A percentile compares a stretch with the other conserved stretches of the same genome.
Conservation (phyloP, 1,140 invertebrate genomes). For the Tribolium castaneum region DNA sequence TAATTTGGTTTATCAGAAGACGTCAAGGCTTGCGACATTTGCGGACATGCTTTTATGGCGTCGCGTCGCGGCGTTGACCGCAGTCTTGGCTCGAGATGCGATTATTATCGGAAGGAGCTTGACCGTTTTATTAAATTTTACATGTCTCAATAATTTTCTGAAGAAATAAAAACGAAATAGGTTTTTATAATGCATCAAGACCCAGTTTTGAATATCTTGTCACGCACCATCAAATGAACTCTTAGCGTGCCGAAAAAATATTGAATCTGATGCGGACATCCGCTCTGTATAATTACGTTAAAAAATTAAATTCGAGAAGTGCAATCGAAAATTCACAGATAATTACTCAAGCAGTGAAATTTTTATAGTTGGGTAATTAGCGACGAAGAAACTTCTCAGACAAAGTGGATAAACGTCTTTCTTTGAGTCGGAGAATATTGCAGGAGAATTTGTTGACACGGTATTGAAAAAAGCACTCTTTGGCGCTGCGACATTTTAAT, state of each 20-base stretch:
- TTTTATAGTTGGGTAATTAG: conserved; percentile 6
- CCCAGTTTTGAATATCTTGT: background rate
- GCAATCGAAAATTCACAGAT: conserved; percentile 9
- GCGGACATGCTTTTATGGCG: background rate
- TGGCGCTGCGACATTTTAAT: background rate
- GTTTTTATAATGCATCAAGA: background rate
- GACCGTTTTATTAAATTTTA: background rate
- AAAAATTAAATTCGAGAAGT: background rate
- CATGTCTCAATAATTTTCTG: background rate
- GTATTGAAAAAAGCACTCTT: background rate
- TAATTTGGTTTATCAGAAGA: background rate
- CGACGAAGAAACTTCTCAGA: background rate
- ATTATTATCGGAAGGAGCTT: background rate
- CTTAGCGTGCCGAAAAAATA: background rate
- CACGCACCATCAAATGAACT: background rate
- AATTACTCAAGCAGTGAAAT: background rate
- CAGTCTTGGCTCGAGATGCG: background rate
- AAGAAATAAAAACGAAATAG: background rate
- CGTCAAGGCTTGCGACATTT: background rate
- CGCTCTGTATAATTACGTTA: conserved; percentile 1
- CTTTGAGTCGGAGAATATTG: background rate
- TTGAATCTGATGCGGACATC: background rate
- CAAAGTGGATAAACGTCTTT: background rate
- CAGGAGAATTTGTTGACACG: background rate
- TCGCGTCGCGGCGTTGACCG: background rate